phyloP scores from a whole-genome alignment of 2,888 invertebrate genomes.

The Tiliacea aurago region DNA sequence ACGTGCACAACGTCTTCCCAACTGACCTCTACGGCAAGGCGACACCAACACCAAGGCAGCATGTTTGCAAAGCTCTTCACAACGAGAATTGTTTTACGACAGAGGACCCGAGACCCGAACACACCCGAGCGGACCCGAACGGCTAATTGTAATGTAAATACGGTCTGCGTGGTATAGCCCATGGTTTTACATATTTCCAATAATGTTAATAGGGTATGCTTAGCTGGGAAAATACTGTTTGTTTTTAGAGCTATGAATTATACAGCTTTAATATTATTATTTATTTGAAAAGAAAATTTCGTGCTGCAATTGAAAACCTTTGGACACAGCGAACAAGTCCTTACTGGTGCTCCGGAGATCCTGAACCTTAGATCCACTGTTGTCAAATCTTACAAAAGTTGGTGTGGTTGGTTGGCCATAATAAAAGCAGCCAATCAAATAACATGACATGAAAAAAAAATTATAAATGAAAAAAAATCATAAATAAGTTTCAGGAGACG shows the following conservation, averaged over 20 bases:
- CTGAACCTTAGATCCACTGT: too few relatives aligned
- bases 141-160: constrained; percentile 64
- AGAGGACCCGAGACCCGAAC: constrained; percentile 37
- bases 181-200: constrained; percentile 38
- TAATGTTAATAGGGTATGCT: constrained; percentile 38
- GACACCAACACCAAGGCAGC: constrained; percentile 55
- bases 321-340: background rate
- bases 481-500: background rate
- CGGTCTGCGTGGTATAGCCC: background rate
- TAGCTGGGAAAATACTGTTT: constrained; percentile 4
- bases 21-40: constrained; percentile 52
- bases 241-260: constrained; percentile 11
- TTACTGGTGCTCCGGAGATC: too few relatives aligned
- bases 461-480: too few relatives aligned
- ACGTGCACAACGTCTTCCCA: background rate
- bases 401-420: background rate
- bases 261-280: background rate
- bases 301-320: background rate
- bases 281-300: fast-evolving
- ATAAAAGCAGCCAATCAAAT: background rate
- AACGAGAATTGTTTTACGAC: constrained; percentile 58
- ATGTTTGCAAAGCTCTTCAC: constrained; percentile 69
- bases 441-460: too few relatives aligned
- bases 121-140: constrained; percentile 23
- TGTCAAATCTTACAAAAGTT: background rate